Conservation (phyloP, 2,797 vertebrate genomes). For the Cercopithecus hamlyni region DNA sequence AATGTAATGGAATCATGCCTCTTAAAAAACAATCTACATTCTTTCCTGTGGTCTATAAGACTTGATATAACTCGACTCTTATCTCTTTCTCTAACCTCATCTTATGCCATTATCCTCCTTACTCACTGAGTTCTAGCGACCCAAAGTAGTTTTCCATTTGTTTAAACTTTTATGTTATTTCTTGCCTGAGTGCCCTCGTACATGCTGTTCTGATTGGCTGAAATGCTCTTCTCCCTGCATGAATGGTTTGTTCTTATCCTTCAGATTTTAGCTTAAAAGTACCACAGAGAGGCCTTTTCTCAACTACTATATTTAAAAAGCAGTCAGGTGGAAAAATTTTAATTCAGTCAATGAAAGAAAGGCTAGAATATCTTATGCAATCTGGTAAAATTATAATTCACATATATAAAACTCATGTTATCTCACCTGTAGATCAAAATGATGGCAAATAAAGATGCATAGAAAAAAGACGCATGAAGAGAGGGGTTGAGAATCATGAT, state of each 20-base stretch:
- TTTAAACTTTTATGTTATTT: background rate
- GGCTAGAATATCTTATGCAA: background rate
- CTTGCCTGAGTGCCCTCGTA: background rate
- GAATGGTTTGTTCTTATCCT: background rate
- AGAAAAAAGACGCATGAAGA: constrained; percentile 3
- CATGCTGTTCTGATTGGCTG: background rate
- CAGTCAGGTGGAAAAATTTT: background rate
- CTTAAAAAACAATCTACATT: background rate
- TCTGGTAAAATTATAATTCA: constrained; percentile 31
- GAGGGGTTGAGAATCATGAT: background rate
- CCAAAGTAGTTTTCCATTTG: background rate
- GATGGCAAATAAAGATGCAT: background rate
- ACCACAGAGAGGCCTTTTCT: background rate
- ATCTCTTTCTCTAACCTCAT: background rate
- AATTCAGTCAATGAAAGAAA: background rate
- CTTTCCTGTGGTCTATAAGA: background rate
- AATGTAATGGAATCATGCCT: background rate
- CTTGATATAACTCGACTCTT: background rate
- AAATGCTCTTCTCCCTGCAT: background rate
- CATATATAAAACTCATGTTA: constrained; percentile 7
- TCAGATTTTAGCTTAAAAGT: constrained; percentile 11
- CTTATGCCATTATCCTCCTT: background rate
- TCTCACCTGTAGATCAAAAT: background rate
- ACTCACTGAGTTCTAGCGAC: background rate
- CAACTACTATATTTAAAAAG: background rate